phyloP scores from a whole-genome alignment of 2,888 invertebrate species.

The Tupiocoris notatus region DNA sequence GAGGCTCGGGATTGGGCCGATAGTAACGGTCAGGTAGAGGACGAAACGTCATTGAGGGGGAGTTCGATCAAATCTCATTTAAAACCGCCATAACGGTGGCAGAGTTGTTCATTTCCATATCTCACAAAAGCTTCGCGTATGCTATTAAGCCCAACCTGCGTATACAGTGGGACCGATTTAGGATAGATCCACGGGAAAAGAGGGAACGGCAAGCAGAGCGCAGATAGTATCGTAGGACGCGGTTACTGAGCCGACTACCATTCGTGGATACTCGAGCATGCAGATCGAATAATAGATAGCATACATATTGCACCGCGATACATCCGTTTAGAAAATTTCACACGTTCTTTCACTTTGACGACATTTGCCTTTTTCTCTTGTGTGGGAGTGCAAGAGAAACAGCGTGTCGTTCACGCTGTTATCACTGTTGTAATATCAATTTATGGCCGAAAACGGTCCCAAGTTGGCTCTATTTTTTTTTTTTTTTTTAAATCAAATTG shows the following conservation, averaged over 20 bases:
- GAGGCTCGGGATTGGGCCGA: not conserved
- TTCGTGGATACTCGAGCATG: not conserved
- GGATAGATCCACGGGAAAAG: not conserved
- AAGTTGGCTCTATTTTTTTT: no score
- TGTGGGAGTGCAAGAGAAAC: no score
- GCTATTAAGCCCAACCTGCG: not conserved
- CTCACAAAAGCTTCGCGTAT: not conserved
- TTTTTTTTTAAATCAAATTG: no score
- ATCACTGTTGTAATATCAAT: no score
- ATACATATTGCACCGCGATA: not conserved
- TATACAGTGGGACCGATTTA: not conserved
- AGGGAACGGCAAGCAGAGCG: not conserved
- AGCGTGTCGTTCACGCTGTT: no score
- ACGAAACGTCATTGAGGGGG: no score
- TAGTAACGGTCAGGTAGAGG: not conserved
- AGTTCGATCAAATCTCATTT: not conserved
- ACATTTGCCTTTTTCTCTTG: no score
- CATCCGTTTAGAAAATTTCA: not conserved
- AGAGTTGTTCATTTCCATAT: not conserved
- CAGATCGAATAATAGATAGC: not conserved
- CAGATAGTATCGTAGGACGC: not conserved
- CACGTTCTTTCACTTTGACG: no score
- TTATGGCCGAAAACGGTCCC: no score
- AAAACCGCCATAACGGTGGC: not conserved
- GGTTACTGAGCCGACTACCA: not conserved